Evolutionary conservation across 1,140 invertebrate genomes (phyloP), one percentile per base, ranked within the genome.

Genomic region (Hirudo medicinalis): DNA sequence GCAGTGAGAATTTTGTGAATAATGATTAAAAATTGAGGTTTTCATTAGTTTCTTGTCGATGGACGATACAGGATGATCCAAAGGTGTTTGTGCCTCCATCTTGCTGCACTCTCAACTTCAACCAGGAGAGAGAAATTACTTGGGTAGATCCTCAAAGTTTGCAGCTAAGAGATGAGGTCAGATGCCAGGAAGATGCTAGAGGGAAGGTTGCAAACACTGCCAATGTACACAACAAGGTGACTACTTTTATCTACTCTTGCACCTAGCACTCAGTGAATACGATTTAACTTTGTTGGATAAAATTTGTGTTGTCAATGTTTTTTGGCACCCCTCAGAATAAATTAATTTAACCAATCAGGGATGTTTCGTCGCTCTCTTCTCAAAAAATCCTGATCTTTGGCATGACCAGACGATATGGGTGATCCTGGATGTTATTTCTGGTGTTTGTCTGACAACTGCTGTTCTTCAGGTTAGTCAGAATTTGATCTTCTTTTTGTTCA

Each of bases 151-250:
- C 72, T 25, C 72, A 73, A 49, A 66, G 60, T 20, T 69, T 68
- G 25, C 69, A 71, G 54, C 55, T 57, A 19, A 73, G 60, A 54
- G 69, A 73, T 57, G 29, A n/a, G 32, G 43, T 54, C 27, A 32
- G 69, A 20, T 73, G 72, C 63, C 70, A 73, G 19, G 69, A 73
- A 49, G 72, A 73, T 66, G 72, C 72, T 17, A 68, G 25, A 20
- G 72, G 72, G 2, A 29, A 40, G n/a, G 69, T 71, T 32, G 69
- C 71, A 25, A 69, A 69, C 69, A 71, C 54, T 43, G 69, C 54
- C 72, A 66, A 71, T 60, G 32, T 73, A 6, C 71, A 73, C 55
- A 68, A 57, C 22, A 43, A 69, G 63, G 72, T 73, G 43, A 49
- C 5, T 22, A 67, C 43, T 22, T 71, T 17, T 2, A 25, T 11